Conservation (phyloP, 2,797 vertebrate genomes). For the Phalanger gymnotis region DNA sequence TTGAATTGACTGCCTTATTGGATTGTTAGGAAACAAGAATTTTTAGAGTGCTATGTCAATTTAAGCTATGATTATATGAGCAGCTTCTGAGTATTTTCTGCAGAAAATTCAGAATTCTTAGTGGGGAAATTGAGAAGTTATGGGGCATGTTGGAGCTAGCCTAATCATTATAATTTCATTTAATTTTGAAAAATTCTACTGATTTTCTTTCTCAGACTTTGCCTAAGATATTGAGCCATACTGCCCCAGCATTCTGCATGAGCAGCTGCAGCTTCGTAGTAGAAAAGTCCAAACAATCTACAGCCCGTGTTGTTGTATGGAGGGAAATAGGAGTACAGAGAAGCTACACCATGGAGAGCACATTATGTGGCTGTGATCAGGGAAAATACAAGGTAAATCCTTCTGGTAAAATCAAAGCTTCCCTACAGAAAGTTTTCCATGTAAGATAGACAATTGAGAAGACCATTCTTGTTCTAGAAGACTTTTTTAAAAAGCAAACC, state of each 20-base stretch:
- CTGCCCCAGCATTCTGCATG: slow-evolving; percentile 97
- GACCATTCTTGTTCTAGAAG: slow-evolving; percentile 13
- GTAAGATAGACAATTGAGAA: slow-evolving; percentile 11
- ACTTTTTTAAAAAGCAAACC: not conserved
- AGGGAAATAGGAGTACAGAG: slow-evolving; percentile 96
- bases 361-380: slow-evolving; percentile 97
- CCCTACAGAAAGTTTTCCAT: not conserved
- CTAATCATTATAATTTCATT: slow-evolving; percentile 12
- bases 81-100: not conserved
- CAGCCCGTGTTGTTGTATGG: slow-evolving; percentile 98
- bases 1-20: not conserved
- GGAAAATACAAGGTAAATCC: slow-evolving; percentile 95
- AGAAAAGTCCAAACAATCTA: slow-evolving; percentile 98
- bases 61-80: not conserved
- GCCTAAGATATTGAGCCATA: slow-evolving; percentile 96
- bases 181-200: not conserved
- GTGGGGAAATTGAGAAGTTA: slow-evolving; percentile 23
- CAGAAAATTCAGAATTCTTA: slow-evolving; percentile 45
- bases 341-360: slow-evolving; percentile 99
- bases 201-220: slow-evolving; percentile 87
- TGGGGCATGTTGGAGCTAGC: not conserved
- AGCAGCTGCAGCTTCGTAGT: slow-evolving; percentile 98
- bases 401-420: not conserved
- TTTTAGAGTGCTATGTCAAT: not conserved
- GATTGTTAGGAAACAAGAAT: not conserved